Base-by-base conservation (phyloP, 2,888 invertebrate genomes). In the Epiblema foenella region DNA sequence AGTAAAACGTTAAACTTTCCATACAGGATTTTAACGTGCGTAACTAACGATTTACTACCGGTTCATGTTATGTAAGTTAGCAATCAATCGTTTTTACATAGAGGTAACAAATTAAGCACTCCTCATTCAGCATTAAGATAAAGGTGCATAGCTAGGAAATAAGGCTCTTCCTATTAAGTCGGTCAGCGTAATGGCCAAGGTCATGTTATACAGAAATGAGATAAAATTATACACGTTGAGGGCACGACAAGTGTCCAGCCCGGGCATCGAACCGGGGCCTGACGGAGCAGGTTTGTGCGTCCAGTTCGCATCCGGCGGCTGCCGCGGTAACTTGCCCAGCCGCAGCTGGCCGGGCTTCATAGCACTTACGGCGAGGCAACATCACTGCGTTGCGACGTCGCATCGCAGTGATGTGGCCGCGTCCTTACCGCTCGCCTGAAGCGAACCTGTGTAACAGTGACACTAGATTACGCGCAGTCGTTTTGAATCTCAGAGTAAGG, bases 251-350 rank as follows among this genome's bases (percentile, higher is more conserved):
- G 72, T 73, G 72, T 64, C 17, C 59, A n/a, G 15, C 37, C 65
- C 73, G 73, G 73, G 71, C 71, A 66, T 68, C 73, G 73, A 73
- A 73, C 73, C 73, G 57, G 8, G 42, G 67, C 62, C 62, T 59
- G 62, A 67, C 54, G 59, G 60, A 73, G 70, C 73, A 74, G 73
- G 73, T 74, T 74, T 74, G 20, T 1, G 64, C n/a, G 57, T 56
- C 64, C 64, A 64, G 64, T 54, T 39, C 62, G 70, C 69, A 52
- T 66, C 70, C 66, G 58, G 64, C 64, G 39, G 46, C 46, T 46
- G 46, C 46, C n/a, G 17, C 59, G 0, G 15, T 8, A 24, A 54
- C 67, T 51, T 46, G 42, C 58, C 24, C 66, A 51, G 18, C 37
- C 17, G 51, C 51, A 46, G 46, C 46, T 46, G 46, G 46, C 8